These are phyloP conservation scores for Holothuria leucospilota DNA, from an alignment of 53 echinoderm and acorn worm genomes.

Conservation along the genomic window DNA sequence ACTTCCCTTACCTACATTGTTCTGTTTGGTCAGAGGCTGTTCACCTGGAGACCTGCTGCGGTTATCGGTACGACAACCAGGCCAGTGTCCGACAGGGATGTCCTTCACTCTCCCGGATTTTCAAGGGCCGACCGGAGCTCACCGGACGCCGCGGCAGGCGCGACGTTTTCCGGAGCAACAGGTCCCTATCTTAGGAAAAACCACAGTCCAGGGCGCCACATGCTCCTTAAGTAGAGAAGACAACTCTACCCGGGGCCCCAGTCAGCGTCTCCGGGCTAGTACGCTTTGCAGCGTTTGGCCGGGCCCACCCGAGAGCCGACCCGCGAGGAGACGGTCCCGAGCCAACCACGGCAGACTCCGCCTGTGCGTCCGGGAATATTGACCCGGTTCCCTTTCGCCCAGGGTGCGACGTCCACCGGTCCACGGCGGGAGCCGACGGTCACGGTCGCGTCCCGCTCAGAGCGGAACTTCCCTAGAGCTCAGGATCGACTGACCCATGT, in stretches of 20 bases:
- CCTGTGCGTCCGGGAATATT: background rate
- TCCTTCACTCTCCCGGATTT: constrained; percentile 79
- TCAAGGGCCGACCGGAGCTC: constrained; percentile 76
- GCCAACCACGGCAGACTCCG: too few relatives aligned
- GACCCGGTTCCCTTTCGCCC: too few relatives aligned
- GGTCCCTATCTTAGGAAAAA: constrained; percentile 69
- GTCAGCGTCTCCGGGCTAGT: constrained; percentile 57
- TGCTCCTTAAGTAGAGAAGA: constrained; percentile 78
- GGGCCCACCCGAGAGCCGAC: too few relatives aligned
- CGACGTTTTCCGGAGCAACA: constrained; percentile 78
- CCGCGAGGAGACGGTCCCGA: too few relatives aligned
- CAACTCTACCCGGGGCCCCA: constrained; percentile 91
- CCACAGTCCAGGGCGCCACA: constrained; percentile 58
- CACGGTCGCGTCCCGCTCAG: constrained; percentile 45
- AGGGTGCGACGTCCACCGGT: background rate
- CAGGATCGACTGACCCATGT: constrained; percentile 85
- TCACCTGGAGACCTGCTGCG: constrained; percentile 90
- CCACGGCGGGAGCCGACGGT: background rate
- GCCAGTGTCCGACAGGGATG: constrained; percentile 65
- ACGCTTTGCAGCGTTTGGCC: too few relatives aligned
- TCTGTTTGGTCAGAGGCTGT: constrained; percentile 88
- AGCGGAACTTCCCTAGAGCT: constrained; percentile 74
- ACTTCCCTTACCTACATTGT: constrained; percentile 92
- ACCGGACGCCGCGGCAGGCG: constrained; percentile 87
- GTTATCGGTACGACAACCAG: constrained; percentile 83